A percentile compares a stretch with the other conserved stretches of the same genome.
Conservation (phyloP, 2,113 vertebrate species). For the Mesembrinibis cayennensis region DNA sequence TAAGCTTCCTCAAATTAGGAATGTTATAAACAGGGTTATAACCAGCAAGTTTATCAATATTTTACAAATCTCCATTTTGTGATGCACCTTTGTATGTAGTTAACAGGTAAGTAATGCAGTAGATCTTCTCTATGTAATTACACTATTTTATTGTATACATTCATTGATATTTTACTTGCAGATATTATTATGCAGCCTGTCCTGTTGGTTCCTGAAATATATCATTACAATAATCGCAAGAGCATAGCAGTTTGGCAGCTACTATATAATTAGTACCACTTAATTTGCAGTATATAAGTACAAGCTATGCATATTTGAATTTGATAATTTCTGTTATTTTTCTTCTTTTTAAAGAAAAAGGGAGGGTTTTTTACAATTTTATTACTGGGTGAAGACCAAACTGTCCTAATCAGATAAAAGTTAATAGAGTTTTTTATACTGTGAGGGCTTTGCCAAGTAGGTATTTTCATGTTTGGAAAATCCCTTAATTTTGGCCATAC, state of each 20-base stretch:
- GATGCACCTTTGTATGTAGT: not conserved
- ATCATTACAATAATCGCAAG: not conserved
- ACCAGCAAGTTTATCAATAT: not conserved
- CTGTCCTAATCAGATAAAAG: not conserved
- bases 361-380: not conserved
- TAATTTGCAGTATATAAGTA: not conserved
- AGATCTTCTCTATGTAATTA: not conserved
- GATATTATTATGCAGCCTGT: not conserved
- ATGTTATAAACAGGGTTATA: not conserved
- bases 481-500: not conserved
- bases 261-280: conserved; percentile 5
- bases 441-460: not conserved
- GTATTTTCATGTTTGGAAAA: not conserved
- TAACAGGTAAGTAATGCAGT: not conserved
- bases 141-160: not conserved
- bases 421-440: not conserved
- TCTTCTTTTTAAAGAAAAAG: not conserved
- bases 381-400: not conserved
- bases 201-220: conserved; percentile 32
- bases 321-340: not conserved
- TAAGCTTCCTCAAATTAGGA: not conserved
- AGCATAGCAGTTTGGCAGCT: not conserved
- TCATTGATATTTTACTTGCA: not conserved
- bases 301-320: not conserved
- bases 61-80: not conserved